Evolutionary conservation across 2,113 vertebrate species (phyloP).

Genomic region (Pan troglodytes): DNA sequence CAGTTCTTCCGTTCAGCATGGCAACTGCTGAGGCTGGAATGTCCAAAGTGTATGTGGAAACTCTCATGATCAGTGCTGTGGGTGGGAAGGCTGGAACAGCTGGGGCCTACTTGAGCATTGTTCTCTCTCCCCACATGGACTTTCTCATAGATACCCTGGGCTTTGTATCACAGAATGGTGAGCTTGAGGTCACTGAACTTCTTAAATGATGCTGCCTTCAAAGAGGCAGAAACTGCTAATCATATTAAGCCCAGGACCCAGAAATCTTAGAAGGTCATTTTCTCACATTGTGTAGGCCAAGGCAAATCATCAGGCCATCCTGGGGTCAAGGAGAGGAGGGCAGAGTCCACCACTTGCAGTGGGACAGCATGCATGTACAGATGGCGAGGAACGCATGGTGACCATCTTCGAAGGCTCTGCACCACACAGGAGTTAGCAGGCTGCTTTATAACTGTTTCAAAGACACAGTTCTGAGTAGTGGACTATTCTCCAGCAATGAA

Average conservation of each 20-base stretch:
- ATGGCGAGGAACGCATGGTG: accelerated
- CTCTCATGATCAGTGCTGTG: accelerated
- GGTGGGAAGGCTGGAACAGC: background rate
- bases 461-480: background rate
- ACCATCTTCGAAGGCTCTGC: background rate
- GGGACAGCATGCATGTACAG: accelerated
- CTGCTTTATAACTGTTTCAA: background rate
- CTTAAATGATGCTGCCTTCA: background rate
- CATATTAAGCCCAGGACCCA: background rate
- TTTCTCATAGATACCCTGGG: background rate
- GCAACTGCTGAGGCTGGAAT: background rate
- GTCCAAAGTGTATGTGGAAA: background rate
- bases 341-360: background rate
- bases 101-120: accelerated
- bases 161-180: background rate
- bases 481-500: background rate
- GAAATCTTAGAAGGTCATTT: background rate
- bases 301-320: background rate
- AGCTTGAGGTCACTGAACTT: background rate
- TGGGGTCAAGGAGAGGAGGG: background rate
- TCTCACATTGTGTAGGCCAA: background rate
- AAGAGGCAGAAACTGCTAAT: background rate
- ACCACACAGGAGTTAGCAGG: background rate
- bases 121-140: accelerated
- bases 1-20: background rate